These are phyloP conservation scores for Pseudomyrmex gracilis DNA, from an alignment of 1,140 invertebrate species.

Conservation along the genomic window DNA sequence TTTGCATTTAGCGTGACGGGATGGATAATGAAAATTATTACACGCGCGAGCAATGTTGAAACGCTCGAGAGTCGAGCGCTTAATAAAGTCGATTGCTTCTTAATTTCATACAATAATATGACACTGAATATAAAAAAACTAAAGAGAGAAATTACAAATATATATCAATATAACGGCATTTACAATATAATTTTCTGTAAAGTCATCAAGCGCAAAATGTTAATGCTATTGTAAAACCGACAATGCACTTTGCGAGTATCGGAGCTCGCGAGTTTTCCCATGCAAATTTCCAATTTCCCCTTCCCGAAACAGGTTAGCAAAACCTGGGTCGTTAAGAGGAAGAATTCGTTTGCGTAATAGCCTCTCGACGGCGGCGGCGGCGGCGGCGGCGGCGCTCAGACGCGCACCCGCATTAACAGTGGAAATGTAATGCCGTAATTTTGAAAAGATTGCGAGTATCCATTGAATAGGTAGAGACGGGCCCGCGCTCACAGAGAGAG, in stretches of 20 bases:
- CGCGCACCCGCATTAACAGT: conserved; percentile 58
- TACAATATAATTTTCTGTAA: too few relatives aligned
- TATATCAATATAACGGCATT: too few relatives aligned
- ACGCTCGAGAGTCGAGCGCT: neutral
- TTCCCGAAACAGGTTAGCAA: conserved; percentile 55
- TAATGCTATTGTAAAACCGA: neutral
- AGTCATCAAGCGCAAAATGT: too few relatives aligned
- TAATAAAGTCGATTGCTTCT: too few relatives aligned
- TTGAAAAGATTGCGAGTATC: conserved; percentile 70
- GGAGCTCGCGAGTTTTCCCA: conserved; percentile 12
- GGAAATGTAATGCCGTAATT: conserved; percentile 65
- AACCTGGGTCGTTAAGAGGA: conserved; percentile 59
- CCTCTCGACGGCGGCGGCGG: neutral
- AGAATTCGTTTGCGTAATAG: conserved; percentile 62
- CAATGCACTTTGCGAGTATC: neutral
- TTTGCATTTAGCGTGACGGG: neutral
- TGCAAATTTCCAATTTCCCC: conserved; percentile 24
- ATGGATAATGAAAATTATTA: conserved; percentile 1
- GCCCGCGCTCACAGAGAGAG: conserved; percentile 56
- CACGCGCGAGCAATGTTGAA: neutral
- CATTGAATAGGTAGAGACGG: conserved; percentile 70
- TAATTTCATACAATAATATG: neutral
- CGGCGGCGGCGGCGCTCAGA: conserved; percentile 3
- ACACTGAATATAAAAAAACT: too few relatives aligned
- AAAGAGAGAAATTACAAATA: too few relatives aligned